These are phyloP conservation scores for Aphelenchoides fujianensis DNA, from an alignment of 1,140 invertebrate genomes.

Conservation along the genomic window DNA sequence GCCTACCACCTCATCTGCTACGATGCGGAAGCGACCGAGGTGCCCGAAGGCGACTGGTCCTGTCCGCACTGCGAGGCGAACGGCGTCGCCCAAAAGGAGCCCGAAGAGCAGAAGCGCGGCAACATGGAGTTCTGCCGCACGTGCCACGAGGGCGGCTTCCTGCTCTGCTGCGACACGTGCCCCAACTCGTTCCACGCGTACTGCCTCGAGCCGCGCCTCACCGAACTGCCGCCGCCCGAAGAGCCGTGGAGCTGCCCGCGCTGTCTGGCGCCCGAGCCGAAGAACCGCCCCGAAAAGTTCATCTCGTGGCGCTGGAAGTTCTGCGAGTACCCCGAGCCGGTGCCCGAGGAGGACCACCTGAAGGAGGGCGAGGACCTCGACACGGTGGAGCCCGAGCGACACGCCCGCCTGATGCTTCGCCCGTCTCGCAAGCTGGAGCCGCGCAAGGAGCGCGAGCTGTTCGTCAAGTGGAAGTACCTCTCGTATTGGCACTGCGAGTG, in stretches of 20 bases:
- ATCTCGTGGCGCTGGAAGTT: slow-evolving; percentile 81
- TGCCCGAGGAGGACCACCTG: slow-evolving; percentile 67
- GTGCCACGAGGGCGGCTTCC: slow-evolving; percentile 80
- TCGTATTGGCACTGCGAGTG: slow-evolving; percentile 98
- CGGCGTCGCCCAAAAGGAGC: slow-evolving; percentile 30
- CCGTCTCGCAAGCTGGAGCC: slow-evolving; percentile 54
- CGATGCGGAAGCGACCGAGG: slow-evolving; percentile 95
- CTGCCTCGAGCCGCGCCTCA: slow-evolving; percentile 90
- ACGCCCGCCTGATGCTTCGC: slow-evolving; percentile 40
- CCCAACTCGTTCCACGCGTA: slow-evolving; percentile 95
- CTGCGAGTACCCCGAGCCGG: slow-evolving; percentile 55
- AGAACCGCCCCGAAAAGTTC: slow-evolving; percentile 86
- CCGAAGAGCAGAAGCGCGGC: slow-evolving; percentile 67
- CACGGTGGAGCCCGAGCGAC: slow-evolving; percentile 47
- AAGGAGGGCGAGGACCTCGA: slow-evolving; percentile 43
- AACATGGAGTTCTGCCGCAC: slow-evolving; percentile 84
- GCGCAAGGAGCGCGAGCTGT: slow-evolving; percentile 80
- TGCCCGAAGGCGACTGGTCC: slow-evolving; percentile 93
- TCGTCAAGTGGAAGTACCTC: slow-evolving; percentile 92
- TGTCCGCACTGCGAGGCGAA: slow-evolving; percentile 84
- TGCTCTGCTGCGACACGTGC: slow-evolving; percentile 95
- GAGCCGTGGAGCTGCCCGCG: slow-evolving; percentile 97
- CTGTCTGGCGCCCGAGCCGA: slow-evolving; percentile 80
- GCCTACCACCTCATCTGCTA: slow-evolving; percentile 97
- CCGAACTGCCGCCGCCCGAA: slow-evolving; percentile 67